These are phyloP conservation scores for Ovibos moschatus DNA, from an alignment of 2,113 vertebrate genomes.

Conservation along the genomic window DNA sequence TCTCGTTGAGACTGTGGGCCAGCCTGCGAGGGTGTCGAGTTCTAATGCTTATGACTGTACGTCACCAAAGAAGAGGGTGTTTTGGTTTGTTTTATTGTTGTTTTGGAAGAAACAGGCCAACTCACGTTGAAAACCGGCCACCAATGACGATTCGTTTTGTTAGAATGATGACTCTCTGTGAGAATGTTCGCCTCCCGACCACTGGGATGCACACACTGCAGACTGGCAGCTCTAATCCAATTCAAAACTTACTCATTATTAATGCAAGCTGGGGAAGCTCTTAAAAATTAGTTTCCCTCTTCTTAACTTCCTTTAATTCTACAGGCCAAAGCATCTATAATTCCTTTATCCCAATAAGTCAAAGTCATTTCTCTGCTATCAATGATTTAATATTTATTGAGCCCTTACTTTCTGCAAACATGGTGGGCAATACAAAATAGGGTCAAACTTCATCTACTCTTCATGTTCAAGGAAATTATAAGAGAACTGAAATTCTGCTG, in stretches of 20 bases:
- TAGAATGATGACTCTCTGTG: background rate
- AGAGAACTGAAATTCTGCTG: background rate
- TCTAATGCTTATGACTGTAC: background rate
- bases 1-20: background rate
- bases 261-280: background rate
- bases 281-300: constrained; percentile 9
- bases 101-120: background rate
- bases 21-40: background rate
- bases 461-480: background rate
- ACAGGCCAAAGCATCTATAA: background rate
- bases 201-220: background rate
- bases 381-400: background rate
- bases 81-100: background rate
- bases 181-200: background rate
- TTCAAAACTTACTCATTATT: background rate
- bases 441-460: background rate
- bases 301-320: background rate
- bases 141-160: background rate
- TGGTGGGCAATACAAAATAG: background rate
- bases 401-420: background rate
- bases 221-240: background rate
- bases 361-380: background rate
- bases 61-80: background rate
- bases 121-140: background rate
- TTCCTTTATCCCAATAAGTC: background rate